Evolutionary conservation across 2,888 invertebrate species (phyloP), one percentile per base, ranked within the genome.

Genomic region (Cosmia pyralina): DNA sequence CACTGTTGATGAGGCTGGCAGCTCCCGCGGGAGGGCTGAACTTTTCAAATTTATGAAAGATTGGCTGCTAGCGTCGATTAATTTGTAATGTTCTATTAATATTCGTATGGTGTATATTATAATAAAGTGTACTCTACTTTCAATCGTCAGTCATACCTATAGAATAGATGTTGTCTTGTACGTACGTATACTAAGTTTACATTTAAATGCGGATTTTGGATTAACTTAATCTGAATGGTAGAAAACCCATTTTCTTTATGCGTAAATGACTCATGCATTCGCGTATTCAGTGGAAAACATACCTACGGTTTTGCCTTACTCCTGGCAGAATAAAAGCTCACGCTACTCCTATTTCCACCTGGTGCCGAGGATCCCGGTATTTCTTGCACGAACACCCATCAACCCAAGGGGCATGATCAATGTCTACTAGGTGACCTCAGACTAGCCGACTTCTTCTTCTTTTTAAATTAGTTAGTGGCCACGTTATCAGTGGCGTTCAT

Each of bases 21-120:
- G 28, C 6, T 53, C 77, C 81, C 77, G 17, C 10, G 75, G 46
- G 77, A 62, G 8, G 19, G 11, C 70, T 19, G 46, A 11, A 70
- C 41, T 41, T 53, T 48, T 34, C 53, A 22, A 60, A 48, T 22
- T 17, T 44, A 70, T 44, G 28, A 60, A 48, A 48, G 44, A 60
- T 60, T 55, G 78, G 48, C 60, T 75, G 46, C 62, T 52, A 13
- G 17, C n/a, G 28, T 48, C 10, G 60, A 52, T 41, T 80, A 8
- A 80, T 63, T 52, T 75, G n/a, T 63, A 44, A 58, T 58, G 28
- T 58, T 58, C 41, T 75, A 67, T 46, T 67, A 76, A 41, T 67
- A 52, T 34, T 34, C 28, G 28, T 17, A 28, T 17, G 17, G 8
- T 7, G 15, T 28, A 15, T 28, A 28, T 55, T 28, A 28, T 55